A percentile compares a stretch with the other conserved stretches of the same genome.
phyloP scores from a whole-genome alignment of 2,888 invertebrate species.

The Cataglyphis altisquamis region DNA sequence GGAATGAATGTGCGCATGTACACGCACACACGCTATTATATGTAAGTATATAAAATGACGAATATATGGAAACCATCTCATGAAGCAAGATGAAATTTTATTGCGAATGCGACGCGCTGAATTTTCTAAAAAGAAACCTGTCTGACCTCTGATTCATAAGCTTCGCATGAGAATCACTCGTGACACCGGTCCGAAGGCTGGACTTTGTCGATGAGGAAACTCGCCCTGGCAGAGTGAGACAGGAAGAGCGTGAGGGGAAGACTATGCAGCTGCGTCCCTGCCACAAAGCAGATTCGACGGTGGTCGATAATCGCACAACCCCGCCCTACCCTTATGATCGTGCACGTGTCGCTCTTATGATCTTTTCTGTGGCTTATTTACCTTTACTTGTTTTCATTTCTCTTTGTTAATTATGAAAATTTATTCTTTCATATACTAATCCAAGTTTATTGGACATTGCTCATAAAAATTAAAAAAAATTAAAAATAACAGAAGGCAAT shows the following conservation, averaged over 20 bases:
- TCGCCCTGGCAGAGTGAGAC: constrained; percentile 20
- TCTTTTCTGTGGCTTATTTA: background rate
- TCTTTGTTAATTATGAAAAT: background rate
- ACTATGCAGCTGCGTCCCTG: constrained; percentile 70
- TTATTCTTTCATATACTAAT: background rate
- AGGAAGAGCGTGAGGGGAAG: constrained; percentile 51
- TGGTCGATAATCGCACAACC: constrained; percentile 75
- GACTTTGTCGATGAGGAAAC: constrained; percentile 67
- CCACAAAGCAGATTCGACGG: constrained; percentile 66
- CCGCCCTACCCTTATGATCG: constrained; percentile 56
- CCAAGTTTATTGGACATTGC: background rate
- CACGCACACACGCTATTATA: background rate
- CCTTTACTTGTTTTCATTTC: background rate
- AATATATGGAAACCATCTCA: background rate
- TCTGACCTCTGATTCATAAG: constrained; percentile 24
- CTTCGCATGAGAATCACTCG: constrained; percentile 63
- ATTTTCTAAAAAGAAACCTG: background rate
- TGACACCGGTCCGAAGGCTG: constrained; percentile 58
- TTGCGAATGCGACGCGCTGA: background rate
- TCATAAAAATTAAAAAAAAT: background rate
- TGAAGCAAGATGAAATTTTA: background rate
- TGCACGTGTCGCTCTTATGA: constrained; percentile 54
- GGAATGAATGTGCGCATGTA: background rate
- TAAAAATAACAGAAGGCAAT: background rate
- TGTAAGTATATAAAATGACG: too few relatives aligned